phyloP scores from a whole-genome alignment of 2,113 vertebrate species.

The Sebastes schlegelii region DNA sequence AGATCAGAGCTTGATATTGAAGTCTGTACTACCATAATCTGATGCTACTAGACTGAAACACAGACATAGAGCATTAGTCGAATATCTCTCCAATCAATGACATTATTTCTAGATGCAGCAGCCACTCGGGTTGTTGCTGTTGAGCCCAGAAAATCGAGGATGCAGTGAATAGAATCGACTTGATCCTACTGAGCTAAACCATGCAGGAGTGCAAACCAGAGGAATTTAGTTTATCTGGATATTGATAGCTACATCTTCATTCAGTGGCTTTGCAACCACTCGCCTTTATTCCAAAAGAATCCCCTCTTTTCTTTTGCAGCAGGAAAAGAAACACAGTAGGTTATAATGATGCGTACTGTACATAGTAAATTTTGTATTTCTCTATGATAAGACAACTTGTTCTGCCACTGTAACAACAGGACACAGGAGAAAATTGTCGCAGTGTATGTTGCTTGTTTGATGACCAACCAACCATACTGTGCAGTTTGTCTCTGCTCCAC shows the following conservation, averaged over 20 bases:
- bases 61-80: conserved; percentile 18
- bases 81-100: conserved; percentile 18
- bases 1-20: conserved; percentile 49
- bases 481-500: conserved; percentile 37
- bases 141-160: conserved; percentile 23
- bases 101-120: conserved; percentile 34
- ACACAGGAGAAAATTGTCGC: conserved; percentile 32
- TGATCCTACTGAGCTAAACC: conserved; percentile 29
- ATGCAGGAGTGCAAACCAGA: conserved; percentile 11
- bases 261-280: conserved; percentile 47
- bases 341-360: conserved; percentile 68
- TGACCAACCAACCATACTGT: conserved; percentile 36
- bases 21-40: conserved; percentile 21
- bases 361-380: conserved; percentile 79
- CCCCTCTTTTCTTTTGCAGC: conserved; percentile 36
- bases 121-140: not conserved
- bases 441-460: conserved; percentile 43
- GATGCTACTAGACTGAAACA: conserved; percentile 18
- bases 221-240: conserved; percentile 8
- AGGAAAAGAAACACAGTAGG: conserved; percentile 54
- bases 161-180: conserved; percentile 27
- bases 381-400: conserved; percentile 59
- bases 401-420: conserved; percentile 52
- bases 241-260: conserved; percentile 35
- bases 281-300: conserved; percentile 51